Evolutionary conservation across 2,888 invertebrate genomes (phyloP), one percentile per base, ranked within the genome.

Genomic region (Nemurella pictetii): DNA sequence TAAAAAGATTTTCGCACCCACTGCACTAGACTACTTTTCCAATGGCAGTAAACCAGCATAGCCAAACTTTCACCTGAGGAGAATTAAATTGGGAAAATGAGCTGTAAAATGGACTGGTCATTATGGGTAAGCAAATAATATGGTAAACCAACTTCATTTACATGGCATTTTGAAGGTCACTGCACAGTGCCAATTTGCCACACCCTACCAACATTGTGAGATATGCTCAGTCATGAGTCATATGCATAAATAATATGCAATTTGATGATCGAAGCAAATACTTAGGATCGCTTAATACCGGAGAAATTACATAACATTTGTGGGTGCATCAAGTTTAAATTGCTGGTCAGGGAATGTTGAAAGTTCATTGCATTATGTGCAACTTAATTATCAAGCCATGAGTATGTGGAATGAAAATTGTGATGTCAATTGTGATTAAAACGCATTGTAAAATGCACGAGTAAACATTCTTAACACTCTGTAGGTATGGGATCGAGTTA

Each of bases 21-120:
- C 27, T 29, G 12, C 36, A 35, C 35, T 81, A 75, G 32, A 27
- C 30, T 29, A 29, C 30, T 30, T 9, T 81, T 36, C 26, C 30
- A 81, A 81, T 81, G 80, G 35, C 26, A 81, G 80, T 35, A 35
- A 32, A 35, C 26, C 80, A 81, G 32, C 80, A 30, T 35, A 29
- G 80, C 80, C 20, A 28, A 12, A 55, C 20, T 55, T 55, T 20
- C 9, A 55, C 20, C 2, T 55, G 9, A 12, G 20, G 20, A 1
- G 20, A 55, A 55, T 7, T 12, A 12, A 55, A 55, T 55, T 15
- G 1, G 20, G 20, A 55, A 12, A 2, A 25, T 5, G 26, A 75
- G 28, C 28, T n/a, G n/a, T n/a, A n/a, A n/a, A n/a, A n/a, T n/a
- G n/a, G n/a, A n/a, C 12, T 75, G 12, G 28, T 27, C 4, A 28